Conservation (phyloP, 2,888 invertebrate species). For the Hydrotaea cyrtoneurina region DNA sequence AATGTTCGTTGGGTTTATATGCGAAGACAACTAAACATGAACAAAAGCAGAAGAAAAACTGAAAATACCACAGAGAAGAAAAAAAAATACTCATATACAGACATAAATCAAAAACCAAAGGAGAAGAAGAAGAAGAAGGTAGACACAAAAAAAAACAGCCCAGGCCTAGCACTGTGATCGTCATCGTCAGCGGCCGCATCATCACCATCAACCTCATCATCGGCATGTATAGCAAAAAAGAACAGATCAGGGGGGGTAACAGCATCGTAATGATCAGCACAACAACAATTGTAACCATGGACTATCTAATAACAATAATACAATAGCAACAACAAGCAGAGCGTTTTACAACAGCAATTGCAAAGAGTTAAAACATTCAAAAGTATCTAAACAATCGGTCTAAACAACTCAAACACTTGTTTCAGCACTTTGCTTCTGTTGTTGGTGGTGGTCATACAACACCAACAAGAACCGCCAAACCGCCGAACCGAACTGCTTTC, state of each 20-base stretch:
- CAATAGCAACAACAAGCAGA: slow-evolving; percentile 32
- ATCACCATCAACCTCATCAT: neutral
- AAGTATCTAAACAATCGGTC: slow-evolving; percentile 52
- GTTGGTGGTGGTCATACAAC: neutral
- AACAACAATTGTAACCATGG: slow-evolving; percentile 28
- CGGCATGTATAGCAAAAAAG: too few species aligned
- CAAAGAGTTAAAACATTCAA: slow-evolving; percentile 27
- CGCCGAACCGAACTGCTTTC: neutral
- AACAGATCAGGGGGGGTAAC: too few species aligned
- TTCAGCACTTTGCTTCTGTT: slow-evolving; percentile 49
- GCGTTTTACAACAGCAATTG: neutral
- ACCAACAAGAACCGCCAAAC: neutral
- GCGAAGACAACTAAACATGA: neutral
- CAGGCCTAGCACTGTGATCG: neutral
- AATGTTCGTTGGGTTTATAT: slow-evolving; percentile 14
- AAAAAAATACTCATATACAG: slow-evolving; percentile 30
- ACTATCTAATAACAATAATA: slow-evolving; percentile 14
- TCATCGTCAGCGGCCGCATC: neutral
- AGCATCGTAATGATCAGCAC: slow-evolving; percentile 51
- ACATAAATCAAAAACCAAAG: slow-evolving; percentile 58
- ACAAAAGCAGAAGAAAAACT: neutral
- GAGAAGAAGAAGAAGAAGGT: neutral
- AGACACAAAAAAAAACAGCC: slow-evolving; percentile 35
- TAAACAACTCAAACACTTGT: slow-evolving; percentile 63
- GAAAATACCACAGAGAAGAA: too few species aligned